Evolutionary conservation across 37 sponge, comb jelly and placozoan genomes (phyloP).

Genomic region (Spongilla lacustris): DNA sequence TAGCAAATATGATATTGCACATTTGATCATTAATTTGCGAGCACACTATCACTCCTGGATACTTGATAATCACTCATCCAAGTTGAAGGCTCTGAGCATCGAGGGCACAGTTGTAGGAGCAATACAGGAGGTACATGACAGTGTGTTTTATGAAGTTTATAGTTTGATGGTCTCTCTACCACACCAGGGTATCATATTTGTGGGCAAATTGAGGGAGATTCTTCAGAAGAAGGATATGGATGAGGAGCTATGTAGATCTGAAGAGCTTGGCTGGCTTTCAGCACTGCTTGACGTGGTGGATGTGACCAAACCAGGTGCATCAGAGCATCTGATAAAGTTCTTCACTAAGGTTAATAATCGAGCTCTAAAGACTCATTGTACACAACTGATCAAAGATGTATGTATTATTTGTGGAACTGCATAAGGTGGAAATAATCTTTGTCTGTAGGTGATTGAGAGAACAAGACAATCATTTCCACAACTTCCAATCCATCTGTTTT

Average conservation of each 20-base stretch:
- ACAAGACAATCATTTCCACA: too few species aligned
- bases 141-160: not conserved
- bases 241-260: not conserved
- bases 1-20: not conserved
- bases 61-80: not conserved
- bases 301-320: conserved; percentile 17
- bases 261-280: conserved; percentile 22
- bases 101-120: not conserved
- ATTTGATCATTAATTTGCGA: not conserved
- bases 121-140: not conserved
- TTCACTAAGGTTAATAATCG: not conserved
- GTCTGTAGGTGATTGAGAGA: too few species aligned
- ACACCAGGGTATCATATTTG: conserved; percentile 22
- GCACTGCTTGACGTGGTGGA: conserved; percentile 46
- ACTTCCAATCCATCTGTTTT: too few species aligned
- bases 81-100: not conserved
- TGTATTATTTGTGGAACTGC: not conserved
- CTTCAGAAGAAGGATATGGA: conserved; percentile 5
- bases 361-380: conserved; percentile 22
- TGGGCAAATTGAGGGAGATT: conserved; percentile 6
- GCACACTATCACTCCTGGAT: not conserved
- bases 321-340: conserved; percentile 8
- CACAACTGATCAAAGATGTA: conserved; percentile 13
- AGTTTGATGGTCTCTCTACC: not conserved
- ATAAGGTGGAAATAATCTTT: too few species aligned